phyloP scores from a whole-genome alignment of 2,888 invertebrate species.

The Apamea sordens region DNA sequence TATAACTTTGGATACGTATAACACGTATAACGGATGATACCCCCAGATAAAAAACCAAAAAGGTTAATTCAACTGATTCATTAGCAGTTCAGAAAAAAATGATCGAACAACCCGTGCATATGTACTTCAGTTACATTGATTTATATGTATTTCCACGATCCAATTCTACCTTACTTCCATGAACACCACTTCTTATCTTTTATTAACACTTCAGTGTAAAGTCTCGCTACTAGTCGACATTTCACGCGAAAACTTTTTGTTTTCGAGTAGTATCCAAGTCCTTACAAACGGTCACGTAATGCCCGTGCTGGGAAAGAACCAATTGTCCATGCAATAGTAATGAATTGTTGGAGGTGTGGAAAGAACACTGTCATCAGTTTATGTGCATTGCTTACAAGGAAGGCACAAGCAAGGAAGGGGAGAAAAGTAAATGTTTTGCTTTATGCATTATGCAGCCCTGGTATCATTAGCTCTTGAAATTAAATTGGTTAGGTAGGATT shows the following conservation, averaged over 20 bases:
- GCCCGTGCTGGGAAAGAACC: conserved; percentile 41
- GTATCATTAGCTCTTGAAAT: conserved; percentile 22
- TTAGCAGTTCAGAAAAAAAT: not conserved
- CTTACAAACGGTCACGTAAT: conserved; percentile 39
- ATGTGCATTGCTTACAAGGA: conserved; percentile 22
- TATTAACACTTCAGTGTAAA: conserved; percentile 56
- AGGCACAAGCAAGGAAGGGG: conserved; percentile 8
- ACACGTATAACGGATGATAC: no score
- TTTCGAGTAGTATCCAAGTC: conserved; percentile 10
- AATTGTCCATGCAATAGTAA: conserved; percentile 54
- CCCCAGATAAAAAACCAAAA: not conserved
- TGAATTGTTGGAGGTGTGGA: conserved; percentile 48
- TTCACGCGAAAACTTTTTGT: conserved; percentile 53
- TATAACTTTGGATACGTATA: no score
- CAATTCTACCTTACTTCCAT: conserved; percentile 18
- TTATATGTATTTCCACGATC: conserved; percentile 5
- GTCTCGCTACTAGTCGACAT: conserved; percentile 41
- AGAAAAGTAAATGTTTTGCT: conserved; percentile 28
- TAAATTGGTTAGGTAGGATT: not conserved
- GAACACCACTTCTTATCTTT: conserved; percentile 44
- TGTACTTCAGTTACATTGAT: conserved; percentile 12
- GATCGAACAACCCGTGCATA: not conserved
- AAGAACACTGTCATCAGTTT: conserved; percentile 42
- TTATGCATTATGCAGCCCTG: conserved; percentile 37
- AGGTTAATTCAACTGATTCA: not conserved